phyloP scores from a whole-genome alignment of 2,797 vertebrate species.

The Sus cebifrons region DNA sequence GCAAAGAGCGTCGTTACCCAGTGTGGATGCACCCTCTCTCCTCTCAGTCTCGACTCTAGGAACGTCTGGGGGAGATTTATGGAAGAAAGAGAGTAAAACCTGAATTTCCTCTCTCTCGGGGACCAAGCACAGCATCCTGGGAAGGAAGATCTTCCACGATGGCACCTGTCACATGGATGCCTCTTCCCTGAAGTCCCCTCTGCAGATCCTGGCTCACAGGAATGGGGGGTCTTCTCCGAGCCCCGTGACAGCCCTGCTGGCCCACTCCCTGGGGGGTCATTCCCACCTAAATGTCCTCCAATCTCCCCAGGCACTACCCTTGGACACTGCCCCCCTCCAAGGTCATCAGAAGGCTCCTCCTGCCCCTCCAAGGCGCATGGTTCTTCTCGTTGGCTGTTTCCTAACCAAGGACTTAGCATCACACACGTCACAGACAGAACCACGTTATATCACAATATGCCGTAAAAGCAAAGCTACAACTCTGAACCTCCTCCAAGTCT shows the following conservation, averaged over 20 bases:
- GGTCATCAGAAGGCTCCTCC: not conserved
- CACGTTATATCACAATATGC: rapidly evolving
- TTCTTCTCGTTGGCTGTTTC: not conserved
- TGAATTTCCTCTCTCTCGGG: not conserved
- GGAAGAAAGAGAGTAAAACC: not conserved
- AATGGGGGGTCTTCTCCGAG: not conserved
- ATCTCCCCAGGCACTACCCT: not conserved
- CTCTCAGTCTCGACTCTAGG: not conserved
- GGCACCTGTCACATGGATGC: rapidly evolving
- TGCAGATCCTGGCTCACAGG: not conserved
- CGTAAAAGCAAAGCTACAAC: not conserved
- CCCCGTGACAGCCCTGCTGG: rapidly evolving
- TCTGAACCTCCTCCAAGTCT: not conserved
- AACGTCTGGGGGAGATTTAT: not conserved
- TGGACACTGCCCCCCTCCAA: not conserved
- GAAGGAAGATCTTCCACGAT: not conserved
- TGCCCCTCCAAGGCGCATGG: rapidly evolving
- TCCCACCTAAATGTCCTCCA: rapidly evolving
- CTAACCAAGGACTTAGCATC: not conserved
- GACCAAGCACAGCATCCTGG: rapidly evolving
- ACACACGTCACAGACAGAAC: not conserved
- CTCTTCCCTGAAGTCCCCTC: not conserved
- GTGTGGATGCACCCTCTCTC: not conserved
- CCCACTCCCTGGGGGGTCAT: no score
- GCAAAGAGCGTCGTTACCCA: not conserved